Percentiles rank a stretch among this genome's conserved stretches.
Conservation (phyloP, 2,113 vertebrate species). For the Atrichornis clamosus region DNA sequence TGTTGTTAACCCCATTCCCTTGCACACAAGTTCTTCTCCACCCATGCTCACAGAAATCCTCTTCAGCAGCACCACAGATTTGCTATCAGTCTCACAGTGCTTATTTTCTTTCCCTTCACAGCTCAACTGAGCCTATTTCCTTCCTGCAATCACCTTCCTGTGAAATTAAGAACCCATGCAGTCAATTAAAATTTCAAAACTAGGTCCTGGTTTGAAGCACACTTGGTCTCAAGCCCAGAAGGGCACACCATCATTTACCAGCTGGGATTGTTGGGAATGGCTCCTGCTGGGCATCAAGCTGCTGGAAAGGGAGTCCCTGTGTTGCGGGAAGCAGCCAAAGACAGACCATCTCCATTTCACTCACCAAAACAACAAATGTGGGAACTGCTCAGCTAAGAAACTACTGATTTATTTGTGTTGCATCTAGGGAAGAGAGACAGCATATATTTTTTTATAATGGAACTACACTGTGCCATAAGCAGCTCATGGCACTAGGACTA, state of each 20-base stretch:
- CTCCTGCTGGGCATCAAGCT: neutral
- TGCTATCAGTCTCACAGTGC: neutral
- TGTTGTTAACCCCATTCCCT: neutral
- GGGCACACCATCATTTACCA: neutral
- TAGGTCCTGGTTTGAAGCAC: neutral
- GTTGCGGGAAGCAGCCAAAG: neutral
- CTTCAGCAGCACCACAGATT: neutral
- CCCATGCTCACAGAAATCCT: neutral
- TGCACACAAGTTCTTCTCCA: neutral
- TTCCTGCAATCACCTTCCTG: neutral
- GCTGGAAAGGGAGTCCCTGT: rapidly evolving
- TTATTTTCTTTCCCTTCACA: neutral
- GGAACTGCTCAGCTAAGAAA: neutral
- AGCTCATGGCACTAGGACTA: neutral
- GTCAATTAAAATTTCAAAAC: neutral
- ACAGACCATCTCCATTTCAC: neutral
- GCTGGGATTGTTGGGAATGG: neutral
- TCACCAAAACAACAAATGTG: neutral
- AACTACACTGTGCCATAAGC: neutral
- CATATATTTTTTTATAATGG: neutral
- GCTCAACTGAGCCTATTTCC: neutral
- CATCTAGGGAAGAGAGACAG: neutral
- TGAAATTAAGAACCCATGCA: neutral
- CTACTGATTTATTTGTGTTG: neutral
- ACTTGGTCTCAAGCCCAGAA: neutral